A percentile compares a stretch with the other conserved stretches of the same genome.
These are phyloP conservation scores for Myripristis murdjan DNA, from an alignment of 2,797 vertebrate species.

Conservation along the genomic window DNA sequence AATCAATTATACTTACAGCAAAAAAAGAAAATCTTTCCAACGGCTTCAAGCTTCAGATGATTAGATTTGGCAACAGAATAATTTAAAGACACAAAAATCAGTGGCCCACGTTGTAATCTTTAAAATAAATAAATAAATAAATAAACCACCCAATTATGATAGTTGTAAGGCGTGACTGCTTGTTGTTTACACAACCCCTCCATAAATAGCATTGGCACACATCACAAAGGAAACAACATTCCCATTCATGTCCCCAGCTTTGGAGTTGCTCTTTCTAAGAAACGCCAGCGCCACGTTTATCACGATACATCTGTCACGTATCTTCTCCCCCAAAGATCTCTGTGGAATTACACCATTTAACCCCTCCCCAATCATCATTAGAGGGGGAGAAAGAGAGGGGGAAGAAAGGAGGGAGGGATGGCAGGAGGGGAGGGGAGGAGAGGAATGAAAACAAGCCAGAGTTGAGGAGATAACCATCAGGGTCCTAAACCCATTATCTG, in stretches of 20 bases:
- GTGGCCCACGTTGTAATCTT: constrained; percentile 50
- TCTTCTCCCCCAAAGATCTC: constrained; percentile 67
- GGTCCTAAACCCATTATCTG: constrained; percentile 87
- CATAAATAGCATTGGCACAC: constrained; percentile 74
- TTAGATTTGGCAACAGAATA: constrained; percentile 26
- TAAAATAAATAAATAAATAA: constrained; percentile 55
- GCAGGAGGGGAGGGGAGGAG: constrained; percentile 49
- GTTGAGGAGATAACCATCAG: constrained; percentile 88
- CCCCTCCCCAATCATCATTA: constrained; percentile 81
- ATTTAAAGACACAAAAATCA: constrained; percentile 19
- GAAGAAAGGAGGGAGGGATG: constrained; percentile 27
- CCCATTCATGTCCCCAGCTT: constrained; percentile 61
- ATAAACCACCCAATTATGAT: constrained; percentile 66
- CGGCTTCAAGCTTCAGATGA: constrained; percentile 41
- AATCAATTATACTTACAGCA: constrained; percentile 45
- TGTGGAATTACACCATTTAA: constrained; percentile 78
- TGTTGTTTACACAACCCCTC: constrained; percentile 62
- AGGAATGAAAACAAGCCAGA: constrained; percentile 86
- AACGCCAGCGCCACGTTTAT: constrained; percentile 63
- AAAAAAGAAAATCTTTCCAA: constrained; percentile 30
- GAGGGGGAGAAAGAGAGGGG: constrained; percentile 20
- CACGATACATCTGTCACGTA: constrained; percentile 72
- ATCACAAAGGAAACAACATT: constrained; percentile 69
- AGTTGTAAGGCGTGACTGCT: constrained; percentile 52
- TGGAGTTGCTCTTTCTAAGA: constrained; percentile 60